Base-by-base conservation (phyloP, 2,888 invertebrate species). In the Chrysodeixis includens region DNA sequence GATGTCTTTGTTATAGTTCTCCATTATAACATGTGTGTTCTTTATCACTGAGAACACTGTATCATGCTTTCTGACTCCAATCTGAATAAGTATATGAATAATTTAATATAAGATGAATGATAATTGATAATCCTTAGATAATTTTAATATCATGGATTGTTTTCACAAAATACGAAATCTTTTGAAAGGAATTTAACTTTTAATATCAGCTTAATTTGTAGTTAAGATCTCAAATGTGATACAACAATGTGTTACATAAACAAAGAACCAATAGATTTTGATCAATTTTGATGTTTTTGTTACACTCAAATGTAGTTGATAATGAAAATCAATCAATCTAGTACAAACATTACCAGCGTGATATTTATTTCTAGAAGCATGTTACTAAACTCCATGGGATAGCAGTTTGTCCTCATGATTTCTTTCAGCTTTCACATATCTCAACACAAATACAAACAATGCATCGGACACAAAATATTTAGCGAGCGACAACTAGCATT, bases 231-330 rank as follows among this genome's bases (percentile, higher is more conserved):
- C 12, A 35, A 35, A 35, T 35, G 35, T 12, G 12, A 35, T 35
- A 12, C 35, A 35, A 35, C 35, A 44, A 35, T 44, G 46, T 49
- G 46, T 49, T 49, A 46, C 46, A 46, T 46, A 18, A 46, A 46
- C 18, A 46, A 16, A 16, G 9, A 18, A 18, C 10, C 1, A 18
- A 18, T 10, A 8, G 20, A n/a, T 6, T 12, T n/a, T 40, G 6
- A 6, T 40, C n/a, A 6, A n/a, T 40, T n/a, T 40, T 6, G 40
- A n/a, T 14, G 2, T 40, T 6, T 3, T 7, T 40, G 40, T 40
- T 35, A 14, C 4, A 4, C 4, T 0, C 12, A 35, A 35, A 35
- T 14, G 14, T 35, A 14, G 8, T 16, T 46, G 9, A 35, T 46
- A 9, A 18, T 46, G 16, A 46, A 35, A 1, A 12, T 32, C 12